A percentile compares a stretch with the other conserved stretches of the same genome.
phyloP scores from a whole-genome alignment of 2,113 vertebrate genomes.

The Chunga burmeisteri region DNA sequence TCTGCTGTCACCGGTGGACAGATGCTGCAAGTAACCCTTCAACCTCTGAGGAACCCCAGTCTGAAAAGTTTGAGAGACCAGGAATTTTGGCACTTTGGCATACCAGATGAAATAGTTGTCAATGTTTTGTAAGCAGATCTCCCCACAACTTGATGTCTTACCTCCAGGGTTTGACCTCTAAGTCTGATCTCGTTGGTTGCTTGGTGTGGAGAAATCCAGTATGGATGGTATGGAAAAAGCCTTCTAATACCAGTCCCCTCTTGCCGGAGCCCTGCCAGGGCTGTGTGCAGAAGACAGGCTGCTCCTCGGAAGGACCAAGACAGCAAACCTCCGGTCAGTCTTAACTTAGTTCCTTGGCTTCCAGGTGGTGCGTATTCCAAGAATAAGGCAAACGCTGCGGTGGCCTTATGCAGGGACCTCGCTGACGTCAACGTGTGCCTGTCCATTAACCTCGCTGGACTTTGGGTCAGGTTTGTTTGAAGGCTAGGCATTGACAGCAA shows the following conservation, averaged over 20 bases:
- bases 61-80: neutral
- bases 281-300: neutral
- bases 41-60: neutral
- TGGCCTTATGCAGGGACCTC: constrained; percentile 16
- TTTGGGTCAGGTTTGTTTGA: constrained; percentile 33
- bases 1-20: neutral
- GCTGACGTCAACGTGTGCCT: neutral
- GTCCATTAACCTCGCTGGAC: neutral
- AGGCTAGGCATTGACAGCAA: neutral
- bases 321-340: neutral
- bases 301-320: neutral
- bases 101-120: fast-evolving
- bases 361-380: neutral
- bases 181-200: neutral
- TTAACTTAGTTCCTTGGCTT: neutral
- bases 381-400: neutral
- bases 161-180: neutral
- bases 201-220: neutral
- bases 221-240: neutral
- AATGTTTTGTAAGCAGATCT: fast-evolving
- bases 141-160: neutral
- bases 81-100: neutral
- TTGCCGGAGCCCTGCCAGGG: neutral
- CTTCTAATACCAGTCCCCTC: neutral
- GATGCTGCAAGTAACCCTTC: neutral